phyloP scores from a whole-genome alignment of 2,888 invertebrate genomes.

The Eilema caniola region DNA sequence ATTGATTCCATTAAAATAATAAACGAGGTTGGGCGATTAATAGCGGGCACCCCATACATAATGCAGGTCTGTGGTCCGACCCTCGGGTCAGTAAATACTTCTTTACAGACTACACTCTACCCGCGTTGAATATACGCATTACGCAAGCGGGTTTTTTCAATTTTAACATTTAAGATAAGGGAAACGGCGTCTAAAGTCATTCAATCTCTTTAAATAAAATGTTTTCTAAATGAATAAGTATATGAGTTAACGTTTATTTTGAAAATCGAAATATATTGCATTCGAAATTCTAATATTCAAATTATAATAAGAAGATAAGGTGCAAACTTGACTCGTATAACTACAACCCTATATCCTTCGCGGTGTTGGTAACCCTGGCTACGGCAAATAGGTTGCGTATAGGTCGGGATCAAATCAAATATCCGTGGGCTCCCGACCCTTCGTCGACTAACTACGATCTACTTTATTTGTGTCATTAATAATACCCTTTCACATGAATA shows the following conservation, averaged over 20 bases:
- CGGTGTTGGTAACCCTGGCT: constrained; percentile 20
- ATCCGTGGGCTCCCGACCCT: constrained; percentile 43
- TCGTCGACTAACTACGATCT: constrained; percentile 29
- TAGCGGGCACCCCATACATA: constrained; percentile 38
- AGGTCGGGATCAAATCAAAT: constrained; percentile 51
- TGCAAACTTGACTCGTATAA: background rate
- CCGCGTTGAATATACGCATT: constrained; percentile 20
- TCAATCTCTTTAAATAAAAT: background rate
- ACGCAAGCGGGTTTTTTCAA: constrained; percentile 27
- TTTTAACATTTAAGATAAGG: background rate
- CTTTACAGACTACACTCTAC: constrained; percentile 21
- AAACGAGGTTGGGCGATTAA: constrained; percentile 38
- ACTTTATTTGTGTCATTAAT: constrained; percentile 45
- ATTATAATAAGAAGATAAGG: background rate
- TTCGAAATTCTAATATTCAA: no score
- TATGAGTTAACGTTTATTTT: background rate
- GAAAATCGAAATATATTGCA: background rate
- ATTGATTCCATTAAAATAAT: constrained; percentile 46
- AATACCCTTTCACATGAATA: constrained; percentile 36
- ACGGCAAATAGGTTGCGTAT: constrained; percentile 31
- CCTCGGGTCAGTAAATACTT: constrained; percentile 40
- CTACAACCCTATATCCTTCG: no score
- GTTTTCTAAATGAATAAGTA: background rate
- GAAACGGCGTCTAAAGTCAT: background rate
- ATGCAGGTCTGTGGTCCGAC: constrained; percentile 39